These are phyloP conservation scores for Dasyornis broadbenti DNA, from an alignment of 2,113 vertebrate species.

Conservation along the genomic window DNA sequence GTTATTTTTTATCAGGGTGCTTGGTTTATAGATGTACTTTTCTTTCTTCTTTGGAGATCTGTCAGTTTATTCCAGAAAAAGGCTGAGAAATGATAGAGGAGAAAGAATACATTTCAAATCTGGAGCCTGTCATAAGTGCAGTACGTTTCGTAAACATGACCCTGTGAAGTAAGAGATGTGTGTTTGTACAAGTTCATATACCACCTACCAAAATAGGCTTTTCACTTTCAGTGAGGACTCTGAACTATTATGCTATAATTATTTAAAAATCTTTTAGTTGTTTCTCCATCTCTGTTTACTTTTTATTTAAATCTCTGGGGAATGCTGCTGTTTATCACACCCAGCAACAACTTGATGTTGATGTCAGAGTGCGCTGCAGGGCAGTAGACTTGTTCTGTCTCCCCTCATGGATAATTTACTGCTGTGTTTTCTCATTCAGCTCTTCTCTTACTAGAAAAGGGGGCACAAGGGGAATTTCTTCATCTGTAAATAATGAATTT, in stretches of 20 bases:
- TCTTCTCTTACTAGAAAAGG: background rate
- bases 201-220: background rate
- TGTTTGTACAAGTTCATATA: background rate
- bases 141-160: background rate
- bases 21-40: background rate
- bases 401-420: background rate
- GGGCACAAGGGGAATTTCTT: background rate
- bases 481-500: background rate
- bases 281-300: background rate
- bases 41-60: background rate
- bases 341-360: background rate
- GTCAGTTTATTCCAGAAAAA: background rate
- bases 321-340: background rate
- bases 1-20: background rate
- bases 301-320: background rate
- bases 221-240: background rate
- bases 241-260: background rate
- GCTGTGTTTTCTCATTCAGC: background rate
- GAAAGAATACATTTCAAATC: background rate
- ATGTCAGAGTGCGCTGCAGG: background rate
- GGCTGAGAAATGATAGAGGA: background rate
- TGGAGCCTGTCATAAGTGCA: background rate
- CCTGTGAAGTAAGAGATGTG: background rate
- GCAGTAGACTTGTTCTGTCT: background rate
- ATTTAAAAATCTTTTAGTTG: background rate